phyloP scores from a whole-genome alignment of 2,797 vertebrate species.

The Phoxinus dragarum region DNA sequence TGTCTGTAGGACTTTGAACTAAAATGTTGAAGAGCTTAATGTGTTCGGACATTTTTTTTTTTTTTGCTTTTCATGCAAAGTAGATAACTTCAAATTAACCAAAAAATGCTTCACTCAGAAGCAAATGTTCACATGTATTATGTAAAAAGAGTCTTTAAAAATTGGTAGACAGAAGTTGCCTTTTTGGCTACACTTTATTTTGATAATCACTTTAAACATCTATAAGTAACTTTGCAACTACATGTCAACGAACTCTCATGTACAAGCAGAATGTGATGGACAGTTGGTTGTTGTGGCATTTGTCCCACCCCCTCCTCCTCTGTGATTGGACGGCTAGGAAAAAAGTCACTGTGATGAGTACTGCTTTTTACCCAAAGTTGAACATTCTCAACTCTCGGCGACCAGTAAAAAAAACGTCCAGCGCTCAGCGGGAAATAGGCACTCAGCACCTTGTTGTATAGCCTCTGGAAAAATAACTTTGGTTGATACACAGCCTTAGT shows the following conservation, averaged over 20 bases:
- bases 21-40: constrained; percentile 23
- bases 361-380: too few relatives aligned
- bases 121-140: constrained; percentile 1
- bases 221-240: too few relatives aligned
- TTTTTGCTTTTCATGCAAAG: constrained; percentile 27
- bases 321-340: not conserved
- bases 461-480: not conserved
- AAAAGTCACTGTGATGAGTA: not conserved
- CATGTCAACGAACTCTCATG: too few relatives aligned
- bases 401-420: not conserved
- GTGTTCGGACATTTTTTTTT: not conserved
- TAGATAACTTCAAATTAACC: constrained; percentile 43
- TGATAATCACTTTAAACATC: too few relatives aligned
- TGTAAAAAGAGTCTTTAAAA: not conserved
- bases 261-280: too few relatives aligned
- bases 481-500: not conserved
- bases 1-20: constrained; percentile 35
- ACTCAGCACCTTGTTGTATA: not conserved
- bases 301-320: not conserved
- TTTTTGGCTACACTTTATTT: not conserved
- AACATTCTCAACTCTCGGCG: too few relatives aligned
- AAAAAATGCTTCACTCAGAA: constrained; percentile 22
- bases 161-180: not conserved
- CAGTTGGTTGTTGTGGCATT: not conserved
- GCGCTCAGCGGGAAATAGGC: too few relatives aligned